These are phyloP conservation scores for Triplophysa bombifrons DNA, from an alignment of 2,797 vertebrate genomes.

Conservation along the genomic window DNA sequence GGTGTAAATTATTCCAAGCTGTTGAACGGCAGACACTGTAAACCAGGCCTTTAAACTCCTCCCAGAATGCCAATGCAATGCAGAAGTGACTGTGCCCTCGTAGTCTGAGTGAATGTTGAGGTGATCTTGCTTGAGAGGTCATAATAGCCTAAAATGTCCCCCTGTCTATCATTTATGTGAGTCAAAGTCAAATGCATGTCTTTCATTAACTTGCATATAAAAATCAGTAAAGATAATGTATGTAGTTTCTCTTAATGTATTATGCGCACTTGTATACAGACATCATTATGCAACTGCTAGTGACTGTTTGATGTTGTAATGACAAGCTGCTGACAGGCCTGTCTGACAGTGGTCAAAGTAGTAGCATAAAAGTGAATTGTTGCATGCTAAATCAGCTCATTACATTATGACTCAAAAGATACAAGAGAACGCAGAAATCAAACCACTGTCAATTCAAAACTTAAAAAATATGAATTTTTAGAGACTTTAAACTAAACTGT, in stretches of 20 bases:
- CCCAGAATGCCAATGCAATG: conserved; percentile 20
- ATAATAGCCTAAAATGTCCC: not conserved
- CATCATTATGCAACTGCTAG: conserved; percentile 22
- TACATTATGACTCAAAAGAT: not conserved
- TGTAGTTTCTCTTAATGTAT: not conserved
- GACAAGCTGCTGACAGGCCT: conserved; percentile 42
- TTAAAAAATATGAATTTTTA: not conserved
- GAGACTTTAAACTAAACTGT: not conserved
- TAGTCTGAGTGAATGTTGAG: not conserved
- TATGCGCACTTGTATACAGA: conserved; percentile 12
- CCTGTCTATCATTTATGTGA: not conserved
- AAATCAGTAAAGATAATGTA: not conserved
- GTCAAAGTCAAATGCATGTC: not conserved
- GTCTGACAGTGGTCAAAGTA: conserved; percentile 19
- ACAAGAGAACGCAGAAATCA: too few species aligned
- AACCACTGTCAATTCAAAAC: not conserved
- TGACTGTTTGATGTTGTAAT: conserved; percentile 19
- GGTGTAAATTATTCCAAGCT: conserved; percentile 27
- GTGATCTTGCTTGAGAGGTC: not conserved
- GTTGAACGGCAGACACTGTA: conserved; percentile 11
- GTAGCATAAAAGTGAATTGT: not conserved
- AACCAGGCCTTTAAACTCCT: not conserved
- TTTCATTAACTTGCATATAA: not conserved
- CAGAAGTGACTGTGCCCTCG: not conserved
- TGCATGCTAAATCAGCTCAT: not conserved